phyloP scores from a whole-genome alignment of 2,113 vertebrate species.

The Pogona vitticeps region DNA sequence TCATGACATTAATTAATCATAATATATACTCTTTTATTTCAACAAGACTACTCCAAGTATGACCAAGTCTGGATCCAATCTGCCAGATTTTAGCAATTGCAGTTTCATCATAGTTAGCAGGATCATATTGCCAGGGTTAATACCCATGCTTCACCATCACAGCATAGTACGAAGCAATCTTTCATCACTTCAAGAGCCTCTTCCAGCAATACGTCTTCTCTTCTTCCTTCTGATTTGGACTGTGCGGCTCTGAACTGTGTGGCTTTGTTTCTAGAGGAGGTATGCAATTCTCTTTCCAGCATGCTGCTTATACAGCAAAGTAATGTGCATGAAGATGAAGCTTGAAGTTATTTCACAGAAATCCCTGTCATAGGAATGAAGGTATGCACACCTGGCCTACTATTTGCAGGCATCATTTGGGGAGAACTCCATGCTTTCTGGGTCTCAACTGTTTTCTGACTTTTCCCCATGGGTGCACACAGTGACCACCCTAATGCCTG shows the following conservation, averaged over 20 bases:
- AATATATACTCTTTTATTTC: neutral
- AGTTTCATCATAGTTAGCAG: neutral
- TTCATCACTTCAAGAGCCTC: neutral
- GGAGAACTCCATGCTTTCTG: neutral
- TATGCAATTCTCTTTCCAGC: neutral
- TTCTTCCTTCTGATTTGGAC: neutral
- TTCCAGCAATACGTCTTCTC: neutral
- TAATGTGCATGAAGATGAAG: neutral
- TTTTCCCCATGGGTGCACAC: neutral
- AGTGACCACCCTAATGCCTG: neutral
- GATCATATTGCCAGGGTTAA: neutral
- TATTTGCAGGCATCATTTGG: neutral
- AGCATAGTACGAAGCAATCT: too few relatives aligned
- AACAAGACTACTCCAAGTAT: neutral
- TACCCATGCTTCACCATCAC: neutral
- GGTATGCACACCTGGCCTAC: neutral
- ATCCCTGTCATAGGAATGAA: neutral
- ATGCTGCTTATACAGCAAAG: neutral
- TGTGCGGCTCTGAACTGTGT: neutral
- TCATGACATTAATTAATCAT: too few relatives aligned
- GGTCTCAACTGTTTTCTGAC: neutral
- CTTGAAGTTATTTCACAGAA: neutral
- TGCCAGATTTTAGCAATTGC: neutral
- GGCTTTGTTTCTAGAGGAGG: neutral
- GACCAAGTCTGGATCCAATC: neutral